Evolutionary conservation across 23 tunicate genomes (phyloP).

Genomic region (Trididemnum miniatum): DNA sequence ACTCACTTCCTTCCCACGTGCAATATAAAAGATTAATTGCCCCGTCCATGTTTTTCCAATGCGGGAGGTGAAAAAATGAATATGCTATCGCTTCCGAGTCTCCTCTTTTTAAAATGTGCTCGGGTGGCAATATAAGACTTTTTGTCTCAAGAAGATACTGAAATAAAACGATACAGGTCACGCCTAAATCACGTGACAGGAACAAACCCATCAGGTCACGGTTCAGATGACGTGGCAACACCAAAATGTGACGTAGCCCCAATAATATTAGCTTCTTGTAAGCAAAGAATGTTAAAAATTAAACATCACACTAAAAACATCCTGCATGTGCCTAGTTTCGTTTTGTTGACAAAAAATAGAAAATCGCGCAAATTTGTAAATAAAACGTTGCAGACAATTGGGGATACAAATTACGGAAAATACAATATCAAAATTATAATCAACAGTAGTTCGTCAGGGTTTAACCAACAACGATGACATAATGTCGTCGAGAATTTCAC

Average conservation of each 20-base stretch:
- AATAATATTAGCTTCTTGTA: neutral
- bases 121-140: constrained; percentile 80
- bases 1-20: constrained; percentile 98
- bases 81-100: constrained; percentile 97
- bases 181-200: neutral
- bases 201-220: neutral
- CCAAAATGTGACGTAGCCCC: neutral
- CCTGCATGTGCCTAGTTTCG: too few relatives aligned
- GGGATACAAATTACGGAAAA: too few relatives aligned
- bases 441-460: too few relatives aligned
- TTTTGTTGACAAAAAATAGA: too few relatives aligned
- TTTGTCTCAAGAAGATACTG: constrained; percentile 88
- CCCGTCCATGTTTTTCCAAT: constrained; percentile 89
- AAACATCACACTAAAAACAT: too few relatives aligned
- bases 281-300: too few relatives aligned
- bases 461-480: too few relatives aligned
- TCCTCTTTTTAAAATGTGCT: constrained; percentile 92
- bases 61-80: constrained; percentile 81
- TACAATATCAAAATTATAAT: too few relatives aligned
- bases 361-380: too few relatives aligned
- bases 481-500: too few relatives aligned
- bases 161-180: too few relatives aligned
- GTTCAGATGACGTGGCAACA: neutral
- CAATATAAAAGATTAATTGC: constrained; percentile 85
- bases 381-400: too few relatives aligned